Evolutionary conservation across 2,113 vertebrate genomes (phyloP), one percentile per base, ranked within the genome.

Genomic region (Lonchura striata): DNA sequence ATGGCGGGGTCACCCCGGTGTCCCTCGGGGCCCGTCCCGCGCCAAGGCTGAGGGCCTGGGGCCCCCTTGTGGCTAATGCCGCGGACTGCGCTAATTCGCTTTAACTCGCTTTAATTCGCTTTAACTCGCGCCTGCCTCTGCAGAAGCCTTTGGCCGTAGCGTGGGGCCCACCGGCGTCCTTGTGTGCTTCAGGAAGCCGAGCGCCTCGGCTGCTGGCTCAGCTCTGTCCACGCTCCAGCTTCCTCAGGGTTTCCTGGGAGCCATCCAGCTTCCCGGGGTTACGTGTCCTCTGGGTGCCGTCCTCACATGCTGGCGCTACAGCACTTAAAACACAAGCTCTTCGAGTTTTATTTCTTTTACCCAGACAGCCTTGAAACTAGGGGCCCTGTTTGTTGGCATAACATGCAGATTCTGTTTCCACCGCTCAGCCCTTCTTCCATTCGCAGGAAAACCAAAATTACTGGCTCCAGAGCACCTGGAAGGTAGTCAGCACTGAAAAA

Each of bases 1-100:
- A n/a, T n/a, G n/a, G n/a, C n/a, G n/a, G n/a, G n/a, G n/a, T n/a
- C n/a, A n/a, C n/a, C n/a, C n/a, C n/a, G n/a, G n/a, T n/a, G n/a
- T n/a, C n/a, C n/a, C n/a, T n/a, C 39, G 5, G 16, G 24, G 10
- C 27, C 57, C n/a, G 3, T 31, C 31, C 21, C 9, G 6, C 3
- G 5, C 70, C 3, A 33, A 17, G 30, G 31, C 50, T 86, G 93
- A 81, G 23, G 46, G 63, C 80, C 84, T 95, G 86, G 86, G 74
- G 96, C 94, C 96, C 82, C 81, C 97, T 96, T 52, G 96, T 95
- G 97, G 96, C 69, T 72, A 41, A 3, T 5, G 44, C 33, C 35
- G 24, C 9, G 16, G 81, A 11, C 4, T 59, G 82, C 92, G 27
- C 17, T 22, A 8, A 46, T 42, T 17, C 5, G 7, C 39, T 21